These are phyloP conservation scores for Corvus hawaiiensis DNA, from an alignment of 2,113 vertebrate genomes.

Conservation along the genomic window DNA sequence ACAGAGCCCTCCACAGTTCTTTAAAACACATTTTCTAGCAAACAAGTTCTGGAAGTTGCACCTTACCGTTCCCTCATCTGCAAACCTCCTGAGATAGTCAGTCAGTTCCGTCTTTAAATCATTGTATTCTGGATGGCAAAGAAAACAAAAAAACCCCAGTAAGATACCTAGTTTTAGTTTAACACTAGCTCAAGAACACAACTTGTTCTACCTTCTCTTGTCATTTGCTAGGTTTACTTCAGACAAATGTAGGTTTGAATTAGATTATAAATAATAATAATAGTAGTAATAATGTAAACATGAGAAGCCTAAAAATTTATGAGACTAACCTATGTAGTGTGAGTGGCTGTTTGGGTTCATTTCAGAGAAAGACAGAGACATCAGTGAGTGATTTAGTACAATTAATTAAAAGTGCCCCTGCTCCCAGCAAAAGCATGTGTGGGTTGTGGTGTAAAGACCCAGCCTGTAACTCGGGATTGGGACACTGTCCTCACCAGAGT, in stretches of 20 bases:
- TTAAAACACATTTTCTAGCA: not conserved
- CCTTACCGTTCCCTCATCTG: constrained; percentile 89
- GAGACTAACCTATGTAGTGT: not conserved
- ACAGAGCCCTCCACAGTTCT: not conserved
- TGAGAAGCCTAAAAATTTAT: not conserved
- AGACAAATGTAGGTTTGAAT: not conserved
- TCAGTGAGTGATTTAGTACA: not conserved
- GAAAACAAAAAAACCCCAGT: not conserved
- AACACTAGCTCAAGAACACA: not conserved
- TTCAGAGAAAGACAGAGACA: accelerated
- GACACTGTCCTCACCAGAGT: accelerated
- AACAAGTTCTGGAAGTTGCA: not conserved
- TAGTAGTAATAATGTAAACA: not conserved
- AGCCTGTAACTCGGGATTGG: accelerated
- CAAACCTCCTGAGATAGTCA: constrained; percentile 86
- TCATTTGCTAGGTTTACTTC: not conserved
- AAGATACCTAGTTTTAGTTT: not conserved
- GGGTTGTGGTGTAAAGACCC: accelerated
- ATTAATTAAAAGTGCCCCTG: not conserved
- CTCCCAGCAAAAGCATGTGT: accelerated
- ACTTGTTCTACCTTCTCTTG: not conserved
- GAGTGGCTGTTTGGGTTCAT: not conserved
- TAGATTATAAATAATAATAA: not conserved
- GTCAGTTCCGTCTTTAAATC: constrained; percentile 86
- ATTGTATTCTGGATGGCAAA: constrained; percentile 80